Percentiles rank a stretch among this genome's conserved stretches.
These are phyloP conservation scores for Rotaria sp. DNA, from an alignment of 2,888 invertebrate genomes.

Conservation along the genomic window DNA sequence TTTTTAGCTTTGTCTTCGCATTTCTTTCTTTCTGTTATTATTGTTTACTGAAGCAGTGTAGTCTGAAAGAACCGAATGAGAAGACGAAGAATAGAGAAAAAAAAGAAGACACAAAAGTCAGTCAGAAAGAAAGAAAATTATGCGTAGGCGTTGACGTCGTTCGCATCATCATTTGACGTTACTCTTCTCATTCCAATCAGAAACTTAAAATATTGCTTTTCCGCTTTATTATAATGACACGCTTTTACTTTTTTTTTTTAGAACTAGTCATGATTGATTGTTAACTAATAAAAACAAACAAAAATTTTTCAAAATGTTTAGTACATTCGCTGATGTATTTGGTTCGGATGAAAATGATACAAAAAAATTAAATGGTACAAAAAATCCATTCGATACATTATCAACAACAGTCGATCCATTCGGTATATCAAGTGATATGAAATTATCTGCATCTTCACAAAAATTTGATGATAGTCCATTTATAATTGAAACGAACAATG, in stretches of 20 bases:
- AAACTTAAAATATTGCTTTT: not conserved
- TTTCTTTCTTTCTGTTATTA: not conserved
- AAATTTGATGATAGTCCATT: conserved; percentile 27
- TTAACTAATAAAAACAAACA: not conserved
- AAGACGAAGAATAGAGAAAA: not conserved
- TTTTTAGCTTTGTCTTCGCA: not conserved
- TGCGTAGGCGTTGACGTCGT: not conserved
- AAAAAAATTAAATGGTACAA: not conserved
- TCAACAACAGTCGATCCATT: not conserved
- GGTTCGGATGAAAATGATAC: not conserved
- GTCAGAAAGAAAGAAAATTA: not conserved
- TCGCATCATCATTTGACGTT: not conserved
- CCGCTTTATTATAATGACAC: not conserved
- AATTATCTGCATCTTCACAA: conserved; percentile 23
- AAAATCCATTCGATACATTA: not conserved
- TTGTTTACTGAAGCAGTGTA: not conserved
- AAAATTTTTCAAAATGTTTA: not conserved
- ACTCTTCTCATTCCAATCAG: not conserved
- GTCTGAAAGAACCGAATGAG: not conserved
- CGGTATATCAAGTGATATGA: conserved; percentile 9
- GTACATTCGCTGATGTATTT: conserved; percentile 16
- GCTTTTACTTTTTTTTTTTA: not conserved
- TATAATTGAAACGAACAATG: not conserved
- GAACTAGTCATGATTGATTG: not conserved
- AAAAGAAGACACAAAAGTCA: not conserved